Conservation (phyloP, 2,113 vertebrate species). For the Cyanoramphus novaezelandiae region DNA sequence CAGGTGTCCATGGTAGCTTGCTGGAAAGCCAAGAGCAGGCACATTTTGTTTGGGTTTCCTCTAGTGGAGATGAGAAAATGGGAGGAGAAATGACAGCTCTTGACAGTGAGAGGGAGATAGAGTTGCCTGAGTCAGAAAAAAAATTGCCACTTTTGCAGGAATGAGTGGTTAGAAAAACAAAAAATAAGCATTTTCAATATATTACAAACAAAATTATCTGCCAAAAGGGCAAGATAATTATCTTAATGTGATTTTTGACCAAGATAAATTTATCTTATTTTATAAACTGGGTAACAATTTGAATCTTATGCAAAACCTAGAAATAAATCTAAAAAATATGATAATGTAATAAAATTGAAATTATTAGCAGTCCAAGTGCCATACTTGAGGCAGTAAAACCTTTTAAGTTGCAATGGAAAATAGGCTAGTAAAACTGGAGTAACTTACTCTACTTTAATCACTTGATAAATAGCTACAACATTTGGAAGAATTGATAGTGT, state of each 20-base stretch:
- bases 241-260: constrained; percentile 71
- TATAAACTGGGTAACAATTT: constrained; percentile 65
- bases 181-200: constrained; percentile 66
- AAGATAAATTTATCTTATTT: constrained; percentile 71
- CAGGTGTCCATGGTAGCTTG: no score
- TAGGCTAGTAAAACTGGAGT: constrained; percentile 67
- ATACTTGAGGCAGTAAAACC: constrained; percentile 68
- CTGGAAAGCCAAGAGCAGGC: not conserved
- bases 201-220: constrained; percentile 69
- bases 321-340: constrained; percentile 75
- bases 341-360: constrained; percentile 72
- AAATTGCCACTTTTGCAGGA: constrained; percentile 5
- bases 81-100: not conserved
- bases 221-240: constrained; percentile 72
- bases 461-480: constrained; percentile 67
- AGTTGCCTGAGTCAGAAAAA: not conserved
- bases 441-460: constrained; percentile 68
- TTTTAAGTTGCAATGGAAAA: constrained; percentile 65
- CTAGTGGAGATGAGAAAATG: not conserved
- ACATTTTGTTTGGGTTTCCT: not conserved
- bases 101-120: not conserved
- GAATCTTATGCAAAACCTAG: constrained; percentile 70
- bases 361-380: constrained; percentile 64
- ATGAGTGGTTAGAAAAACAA: constrained; percentile 38
- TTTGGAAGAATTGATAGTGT: constrained; percentile 69